phyloP scores from a whole-genome alignment of 2,888 invertebrate species.

The Cephus sareptanus region DNA sequence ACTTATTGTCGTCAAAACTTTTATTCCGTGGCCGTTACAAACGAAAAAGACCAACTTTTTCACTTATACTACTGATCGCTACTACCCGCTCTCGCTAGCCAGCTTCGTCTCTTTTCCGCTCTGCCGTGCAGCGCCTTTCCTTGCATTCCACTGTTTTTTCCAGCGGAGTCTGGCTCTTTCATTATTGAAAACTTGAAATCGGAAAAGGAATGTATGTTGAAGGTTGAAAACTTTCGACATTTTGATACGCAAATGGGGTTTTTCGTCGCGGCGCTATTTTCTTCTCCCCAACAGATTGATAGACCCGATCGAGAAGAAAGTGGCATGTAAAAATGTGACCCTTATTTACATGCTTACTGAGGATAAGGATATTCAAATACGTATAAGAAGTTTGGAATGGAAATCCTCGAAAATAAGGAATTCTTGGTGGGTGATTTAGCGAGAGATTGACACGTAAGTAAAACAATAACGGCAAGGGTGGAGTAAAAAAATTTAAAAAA shows the following conservation, averaged over 20 bases:
- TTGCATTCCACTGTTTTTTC: too few species aligned
- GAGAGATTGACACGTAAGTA: not conserved
- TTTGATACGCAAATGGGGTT: not conserved
- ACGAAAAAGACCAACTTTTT: too few species aligned
- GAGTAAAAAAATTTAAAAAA: not conserved
- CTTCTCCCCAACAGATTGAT: not conserved
- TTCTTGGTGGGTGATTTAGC: not conserved
- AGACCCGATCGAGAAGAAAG: not conserved
- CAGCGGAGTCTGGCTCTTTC: too few species aligned
- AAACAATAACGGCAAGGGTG: not conserved
- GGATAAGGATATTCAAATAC: not conserved
- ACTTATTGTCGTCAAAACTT: too few species aligned
- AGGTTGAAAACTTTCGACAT: not conserved
- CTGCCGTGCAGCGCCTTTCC: too few species aligned
- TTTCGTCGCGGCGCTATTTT: too few species aligned
- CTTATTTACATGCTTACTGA: not conserved
- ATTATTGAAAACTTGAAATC: too few species aligned
- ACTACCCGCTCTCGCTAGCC: too few species aligned
- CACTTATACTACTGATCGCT: too few species aligned
- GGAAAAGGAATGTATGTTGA: too few species aligned
- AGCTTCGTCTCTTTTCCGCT: too few species aligned
- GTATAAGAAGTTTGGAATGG: not conserved
- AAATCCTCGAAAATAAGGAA: not conserved
- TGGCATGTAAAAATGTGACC: not conserved
- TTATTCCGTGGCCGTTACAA: too few species aligned